Conservation (phyloP, 2,888 invertebrate genomes). For the Drosophila eohydei region DNA sequence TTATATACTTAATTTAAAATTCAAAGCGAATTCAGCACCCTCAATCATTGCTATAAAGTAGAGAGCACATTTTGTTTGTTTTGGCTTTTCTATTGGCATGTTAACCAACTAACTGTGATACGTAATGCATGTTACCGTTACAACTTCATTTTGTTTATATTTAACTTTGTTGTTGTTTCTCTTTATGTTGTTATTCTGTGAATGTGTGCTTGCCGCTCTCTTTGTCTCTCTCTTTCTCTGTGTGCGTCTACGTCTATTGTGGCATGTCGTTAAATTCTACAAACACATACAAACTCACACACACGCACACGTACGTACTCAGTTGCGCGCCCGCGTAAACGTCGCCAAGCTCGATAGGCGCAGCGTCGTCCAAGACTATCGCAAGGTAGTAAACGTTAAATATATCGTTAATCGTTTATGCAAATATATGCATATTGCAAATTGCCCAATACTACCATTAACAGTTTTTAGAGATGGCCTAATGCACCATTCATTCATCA, state of each 20-base stretch:
- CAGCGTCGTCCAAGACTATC: slow-evolving; percentile 66
- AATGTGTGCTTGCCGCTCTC: slow-evolving; percentile 34
- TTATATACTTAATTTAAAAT: slow-evolving; percentile 6
- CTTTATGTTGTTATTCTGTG: slow-evolving; percentile 18
- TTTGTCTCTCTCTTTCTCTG: slow-evolving; percentile 15
- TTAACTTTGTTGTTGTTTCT: slow-evolving; percentile 27
- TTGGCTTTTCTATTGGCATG: slow-evolving; percentile 26
- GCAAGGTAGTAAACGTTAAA: slow-evolving; percentile 53
- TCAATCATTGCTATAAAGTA: slow-evolving; percentile 35
- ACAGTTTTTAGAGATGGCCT: not conserved
- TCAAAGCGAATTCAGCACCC: slow-evolving; percentile 23
- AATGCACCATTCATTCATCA: slow-evolving; percentile 7
- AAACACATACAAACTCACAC: slow-evolving; percentile 24
- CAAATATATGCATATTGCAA: slow-evolving; percentile 17
- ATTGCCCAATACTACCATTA: not conserved
- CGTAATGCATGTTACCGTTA: slow-evolving; percentile 30
- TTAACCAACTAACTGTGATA: slow-evolving; percentile 6
- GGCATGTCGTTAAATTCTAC: slow-evolving; percentile 50
- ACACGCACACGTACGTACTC: slow-evolving; percentile 31
- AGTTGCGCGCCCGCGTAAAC: slow-evolving; percentile 64
- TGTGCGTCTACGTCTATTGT: slow-evolving; percentile 17
- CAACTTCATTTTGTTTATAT: slow-evolving; percentile 5
- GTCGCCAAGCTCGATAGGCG: slow-evolving; percentile 57
- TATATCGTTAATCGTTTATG: slow-evolving; percentile 10
- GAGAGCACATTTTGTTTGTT: slow-evolving; percentile 22